Evolutionary conservation across 1,140 invertebrate genomes (phyloP), one percentile per base, ranked within the genome.

Genomic region (Solenopsis invicta): DNA sequence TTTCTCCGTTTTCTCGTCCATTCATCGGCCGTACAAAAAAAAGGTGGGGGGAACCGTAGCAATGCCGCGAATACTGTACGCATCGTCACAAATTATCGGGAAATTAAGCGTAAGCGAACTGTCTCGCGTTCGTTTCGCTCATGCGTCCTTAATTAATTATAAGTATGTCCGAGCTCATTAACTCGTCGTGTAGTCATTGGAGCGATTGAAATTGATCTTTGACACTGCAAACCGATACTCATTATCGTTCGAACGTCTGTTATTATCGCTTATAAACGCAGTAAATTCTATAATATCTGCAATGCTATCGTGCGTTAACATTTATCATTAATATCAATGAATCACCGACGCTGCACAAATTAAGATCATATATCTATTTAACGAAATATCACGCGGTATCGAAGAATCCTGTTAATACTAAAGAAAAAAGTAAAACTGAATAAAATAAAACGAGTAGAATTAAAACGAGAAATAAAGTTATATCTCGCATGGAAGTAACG

Each of bases 11-110:
- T 59, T 56, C 87, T 84, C 78, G 45, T 52, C 54, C 89, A 89
- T 90, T 90, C 72, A 90, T 90, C 76, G 85, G 64, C 10, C 59
- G 54, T 16, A 78, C 45, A 77, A 90, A 90, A 87, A 89, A 90
- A 87, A 86, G 71, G 67, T 1, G 2, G 64, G n/a, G 16, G 13
- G 8, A 62, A 76, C 37, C 71, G 56, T 74, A 41, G 37, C 71
- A 41, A 80, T 45, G 18, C 48, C 72, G 77, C 81, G 59, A 89
- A 89, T 77, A 89, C 77, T 29, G 56, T 56, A 69, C 48, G 59
- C 56, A 52, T 82, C 50, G 21, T 10, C 54, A 37, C 50, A 37
- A 89, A 89, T 89, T 86, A 81, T 72, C 69, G 41, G 10, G 34
- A 78, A 87, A 89, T 84, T 72, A 82, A 71, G 69, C 76, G 29